Evolutionary conservation across 2,113 vertebrate species (phyloP).

Genomic region (Tauraco erythrolophus): DNA sequence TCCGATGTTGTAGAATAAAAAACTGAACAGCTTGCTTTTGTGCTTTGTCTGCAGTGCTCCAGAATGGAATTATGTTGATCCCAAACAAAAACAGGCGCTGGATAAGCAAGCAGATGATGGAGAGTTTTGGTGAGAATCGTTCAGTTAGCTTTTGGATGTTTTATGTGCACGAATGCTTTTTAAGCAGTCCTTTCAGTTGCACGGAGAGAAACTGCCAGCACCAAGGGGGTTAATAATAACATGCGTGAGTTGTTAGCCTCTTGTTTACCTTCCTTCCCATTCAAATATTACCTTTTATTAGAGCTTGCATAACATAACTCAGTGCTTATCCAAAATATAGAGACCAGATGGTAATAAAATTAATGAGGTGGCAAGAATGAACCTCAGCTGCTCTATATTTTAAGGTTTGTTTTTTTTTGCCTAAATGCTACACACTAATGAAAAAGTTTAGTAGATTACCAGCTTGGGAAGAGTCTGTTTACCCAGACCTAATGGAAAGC

Average conservation of each 20-base stretch:
- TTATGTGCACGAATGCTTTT: neutral
- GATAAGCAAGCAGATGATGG: conserved; percentile 82
- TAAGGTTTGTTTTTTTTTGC: conserved; percentile 19
- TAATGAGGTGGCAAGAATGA: conserved; percentile 58
- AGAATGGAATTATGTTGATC: conserved; percentile 81
- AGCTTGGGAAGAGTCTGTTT: conserved; percentile 22
- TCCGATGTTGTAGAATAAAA: neutral
- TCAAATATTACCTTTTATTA: conserved; percentile 53
- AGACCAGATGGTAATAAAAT: conserved; percentile 63
- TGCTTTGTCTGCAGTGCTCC: conserved; percentile 74
- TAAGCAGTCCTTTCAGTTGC: neutral
- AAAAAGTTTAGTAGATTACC: conserved; percentile 13
- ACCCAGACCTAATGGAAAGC: neutral
- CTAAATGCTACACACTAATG: neutral
- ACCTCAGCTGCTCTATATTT: conserved; percentile 41
- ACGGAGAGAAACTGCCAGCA: neutral
- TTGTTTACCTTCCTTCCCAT: conserved; percentile 1
- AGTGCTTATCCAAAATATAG: conserved; percentile 12
- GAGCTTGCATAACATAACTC: conserved; percentile 27
- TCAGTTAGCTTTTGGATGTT: neutral
- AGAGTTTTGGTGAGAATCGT: conserved; percentile 86
- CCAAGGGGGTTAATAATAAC: neutral
- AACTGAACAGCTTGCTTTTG: neutral
- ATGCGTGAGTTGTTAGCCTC: neutral
- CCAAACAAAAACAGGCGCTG: conserved; percentile 75